Evolutionary conservation across 2,888 invertebrate genomes (phyloP), one percentile per base, ranked within the genome.

Genomic region (Leucophenga maculata): DNA sequence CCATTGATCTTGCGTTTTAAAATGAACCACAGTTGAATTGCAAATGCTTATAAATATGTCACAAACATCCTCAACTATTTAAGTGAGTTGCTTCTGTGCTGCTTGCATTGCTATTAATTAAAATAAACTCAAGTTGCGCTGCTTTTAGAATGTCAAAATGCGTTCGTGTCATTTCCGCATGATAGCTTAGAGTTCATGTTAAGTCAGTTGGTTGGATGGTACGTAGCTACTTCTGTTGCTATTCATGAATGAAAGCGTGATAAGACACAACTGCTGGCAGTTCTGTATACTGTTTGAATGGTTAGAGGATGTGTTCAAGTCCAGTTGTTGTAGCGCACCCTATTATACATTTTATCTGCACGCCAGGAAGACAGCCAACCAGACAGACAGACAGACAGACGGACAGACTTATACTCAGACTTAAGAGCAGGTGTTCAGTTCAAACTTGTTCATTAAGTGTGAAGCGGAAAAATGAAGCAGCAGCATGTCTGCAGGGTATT

Each of bases 371-470:
- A 57, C 62, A 46, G 69, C 65, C 57, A 62, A 66, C 67, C 71
- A 59, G 3, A 8, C 18, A 6, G 50, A 11, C 54, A 54, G 54
- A 54, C n/a, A 31, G 39, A 8, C 13, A 39, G 46, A 59, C 72
- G 52, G 62, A 62, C 22, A 46, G 65, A 22, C 50, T 39, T 48
- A 16, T 48, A 54, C 18, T 67, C 71, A 54, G 22, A 11, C 39
- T 39, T 9, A 68, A 78, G 76, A 80, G 80, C 80, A 81, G 80
- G 80, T 81, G 80, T 82, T 80, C 39, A 39, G 39, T 39, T 39
- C 66, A 76, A 78, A 75, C 76, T 81, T 81, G 79, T 80, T 81
- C 83, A 80, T 82, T 82, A 79, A 78, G 79, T 81, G 75, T 80
- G 78, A 76, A 78, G 79, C 79, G 79, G 67, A 73, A 76, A 78